Conservation (phyloP, 1,140 invertebrate genomes). For the Pachyrhynchus sulphureomaculatus region DNA sequence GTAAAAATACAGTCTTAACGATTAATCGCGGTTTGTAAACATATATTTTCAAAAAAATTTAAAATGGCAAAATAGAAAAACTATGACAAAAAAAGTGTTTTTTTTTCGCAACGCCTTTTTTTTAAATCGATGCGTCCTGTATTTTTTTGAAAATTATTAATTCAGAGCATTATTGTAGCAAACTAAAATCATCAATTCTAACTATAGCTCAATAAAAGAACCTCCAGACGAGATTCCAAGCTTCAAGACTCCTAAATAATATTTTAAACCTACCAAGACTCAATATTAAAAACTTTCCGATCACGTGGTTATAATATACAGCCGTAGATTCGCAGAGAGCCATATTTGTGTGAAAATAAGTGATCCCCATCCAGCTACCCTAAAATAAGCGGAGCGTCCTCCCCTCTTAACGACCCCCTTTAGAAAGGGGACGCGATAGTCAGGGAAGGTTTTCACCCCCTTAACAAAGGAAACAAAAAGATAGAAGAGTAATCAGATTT, state of each 20-base stretch:
- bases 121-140: too few species aligned
- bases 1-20: too few species aligned
- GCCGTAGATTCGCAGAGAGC: constrained; percentile 51
- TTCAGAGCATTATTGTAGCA: background rate
- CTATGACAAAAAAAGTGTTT: too few species aligned
- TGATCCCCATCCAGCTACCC: constrained; percentile 54
- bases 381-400: constrained; percentile 40
- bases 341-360: constrained; percentile 48
- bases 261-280: background rate
- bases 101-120: too few species aligned
- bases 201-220: too few species aligned
- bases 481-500: background rate
- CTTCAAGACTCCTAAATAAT: too few species aligned
- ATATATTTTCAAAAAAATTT: too few species aligned
- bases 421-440: background rate
- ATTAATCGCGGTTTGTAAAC: too few species aligned
- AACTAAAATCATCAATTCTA: too few species aligned
- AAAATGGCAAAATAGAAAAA: too few species aligned
- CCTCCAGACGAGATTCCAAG: too few species aligned
- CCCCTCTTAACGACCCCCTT: constrained; percentile 1
- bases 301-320: constrained; percentile 45
- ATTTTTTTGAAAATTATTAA: background rate
- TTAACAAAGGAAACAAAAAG: constrained; percentile 2
- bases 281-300: constrained; percentile 15
- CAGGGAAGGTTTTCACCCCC: background rate